Base-by-base conservation (phyloP, 2,888 invertebrate genomes). In the Crioceris asparagi region DNA sequence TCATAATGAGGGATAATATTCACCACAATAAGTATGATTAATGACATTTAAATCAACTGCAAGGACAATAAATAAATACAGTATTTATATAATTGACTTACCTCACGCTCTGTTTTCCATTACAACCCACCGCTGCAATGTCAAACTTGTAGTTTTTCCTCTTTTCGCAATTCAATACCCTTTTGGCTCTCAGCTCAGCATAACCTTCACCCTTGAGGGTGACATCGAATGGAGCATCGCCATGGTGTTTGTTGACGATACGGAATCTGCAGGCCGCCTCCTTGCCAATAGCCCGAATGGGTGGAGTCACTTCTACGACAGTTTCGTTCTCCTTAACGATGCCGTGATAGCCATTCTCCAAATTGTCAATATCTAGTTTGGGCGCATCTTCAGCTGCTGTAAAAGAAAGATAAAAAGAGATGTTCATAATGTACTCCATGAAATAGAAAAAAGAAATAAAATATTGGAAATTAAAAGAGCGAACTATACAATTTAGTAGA, bases 61-160 rank as follows among this genome's bases (percentile, higher is more conserved):
- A n/a, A n/a, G n/a, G n/a, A n/a, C n/a, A n/a, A n/a, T n/a, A n/a
- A n/a, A n/a, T n/a, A n/a, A n/a, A n/a, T n/a, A n/a, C n/a, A n/a
- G n/a, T n/a, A n/a, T n/a, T n/a, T n/a, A n/a, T n/a, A n/a, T n/a
- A 8, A 7, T 3, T 32, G 5, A 35, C 57, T 60, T 55, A 64
- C 70, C 70, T 59, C 51, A 60, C 51, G 48, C 63, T 61, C 45
- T 83, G 82, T 45, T 80, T 80, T 42, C 86, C 88, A 58, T 83
- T 82, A 65, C 94, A 94, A 48, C 90, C 87, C 43, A 91, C 81
- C 25, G 93, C 93, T 37, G 90, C 84, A 61, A 94, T 90, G 67
- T 91, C 88, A 66, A 96, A 94, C 69, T 88, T 91, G 74, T 93
- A 94, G 66, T 87, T 88, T 57, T 87, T 83, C 36, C 90, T 72